Conservation (phyloP, 2,888 invertebrate genomes). For the Sphecodes monilicornis region DNA sequence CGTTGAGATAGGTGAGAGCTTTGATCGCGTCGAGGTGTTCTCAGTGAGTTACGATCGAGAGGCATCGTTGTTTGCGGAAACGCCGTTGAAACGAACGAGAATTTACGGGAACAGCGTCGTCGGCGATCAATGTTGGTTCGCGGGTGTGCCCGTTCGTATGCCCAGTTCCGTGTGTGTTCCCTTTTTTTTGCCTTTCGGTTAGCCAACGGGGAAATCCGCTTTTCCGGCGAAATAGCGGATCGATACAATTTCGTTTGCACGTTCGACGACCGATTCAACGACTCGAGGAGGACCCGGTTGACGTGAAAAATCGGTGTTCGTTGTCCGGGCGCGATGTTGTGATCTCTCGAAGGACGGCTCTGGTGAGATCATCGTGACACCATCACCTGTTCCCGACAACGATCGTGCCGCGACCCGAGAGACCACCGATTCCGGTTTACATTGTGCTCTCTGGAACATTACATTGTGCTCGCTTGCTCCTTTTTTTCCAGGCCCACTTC, state of each 20-base stretch:
- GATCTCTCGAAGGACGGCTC: constrained; percentile 73
- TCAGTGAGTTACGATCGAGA: background rate
- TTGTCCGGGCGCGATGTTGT: constrained; percentile 71
- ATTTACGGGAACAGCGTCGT: constrained; percentile 60
- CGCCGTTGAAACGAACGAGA: constrained; percentile 19
- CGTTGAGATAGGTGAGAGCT: constrained; percentile 69
- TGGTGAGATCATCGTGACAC: constrained; percentile 78
- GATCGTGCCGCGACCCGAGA: constrained; percentile 53
- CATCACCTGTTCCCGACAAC: constrained; percentile 62
- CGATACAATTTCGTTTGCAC: constrained; percentile 22
- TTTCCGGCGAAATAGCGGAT: constrained; percentile 10
- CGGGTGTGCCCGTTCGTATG: constrained; percentile 78
- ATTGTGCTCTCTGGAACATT: background rate
- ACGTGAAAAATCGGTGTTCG: constrained; percentile 25
- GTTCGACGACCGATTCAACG: background rate
- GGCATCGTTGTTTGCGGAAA: constrained; percentile 9
- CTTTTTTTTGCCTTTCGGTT: constrained; percentile 46
- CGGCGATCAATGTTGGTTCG: constrained; percentile 77
- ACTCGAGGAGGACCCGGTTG: background rate
- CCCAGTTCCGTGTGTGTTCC: constrained; percentile 59
- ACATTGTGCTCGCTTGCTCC: background rate
- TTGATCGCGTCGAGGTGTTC: background rate
- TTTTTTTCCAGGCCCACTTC: background rate
- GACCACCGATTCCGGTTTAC: background rate
- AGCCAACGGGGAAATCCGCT: constrained; percentile 36